These are phyloP conservation scores for Drosophila koepferae DNA, from an alignment of 2,888 invertebrate genomes.

Conservation along the genomic window DNA sequence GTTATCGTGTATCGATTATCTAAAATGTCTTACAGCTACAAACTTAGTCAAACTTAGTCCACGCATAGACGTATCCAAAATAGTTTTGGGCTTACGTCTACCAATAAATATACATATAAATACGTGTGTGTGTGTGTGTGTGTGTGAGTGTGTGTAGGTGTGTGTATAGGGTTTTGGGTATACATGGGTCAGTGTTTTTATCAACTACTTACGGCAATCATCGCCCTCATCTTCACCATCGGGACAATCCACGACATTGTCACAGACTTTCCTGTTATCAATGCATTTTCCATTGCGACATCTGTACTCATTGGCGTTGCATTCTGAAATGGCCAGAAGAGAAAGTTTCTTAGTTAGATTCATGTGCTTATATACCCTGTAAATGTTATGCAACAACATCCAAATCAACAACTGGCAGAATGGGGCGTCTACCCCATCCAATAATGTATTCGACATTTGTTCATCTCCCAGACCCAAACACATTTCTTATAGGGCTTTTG, in stretches of 20 bases:
- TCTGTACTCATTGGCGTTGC: slow-evolving; percentile 86
- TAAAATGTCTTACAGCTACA: slow-evolving; percentile 28
- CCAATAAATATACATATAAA: slow-evolving; percentile 22
- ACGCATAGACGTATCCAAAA: slow-evolving; percentile 37
- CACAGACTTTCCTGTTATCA: slow-evolving; percentile 86
- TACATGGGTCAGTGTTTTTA: not conserved
- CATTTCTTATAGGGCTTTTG: too few relatives aligned
- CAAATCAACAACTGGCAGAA: not conserved
- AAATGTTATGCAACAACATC: too few relatives aligned
- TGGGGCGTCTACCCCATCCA: not conserved
- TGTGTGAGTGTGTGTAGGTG: slow-evolving; percentile 10
- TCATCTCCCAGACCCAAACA: not conserved
- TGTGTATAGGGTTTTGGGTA: not conserved
- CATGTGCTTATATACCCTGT: not conserved
- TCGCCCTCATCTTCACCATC: slow-evolving; percentile 88
- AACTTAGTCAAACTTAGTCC: slow-evolving; percentile 58
- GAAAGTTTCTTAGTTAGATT: not conserved
- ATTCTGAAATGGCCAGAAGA: slow-evolving; percentile 84
- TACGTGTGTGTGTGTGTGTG: slow-evolving; percentile 8
- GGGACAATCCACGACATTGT: slow-evolving; percentile 86
- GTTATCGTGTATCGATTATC: slow-evolving; percentile 27
- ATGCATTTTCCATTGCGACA: slow-evolving; percentile 89
- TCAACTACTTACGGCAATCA: slow-evolving; percentile 83
- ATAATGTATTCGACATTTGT: not conserved
- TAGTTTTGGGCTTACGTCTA: slow-evolving; percentile 28